Evolutionary conservation across 2,888 invertebrate genomes (phyloP), one percentile per base, ranked within the genome.

Genomic region (Caradrina kadenii): DNA sequence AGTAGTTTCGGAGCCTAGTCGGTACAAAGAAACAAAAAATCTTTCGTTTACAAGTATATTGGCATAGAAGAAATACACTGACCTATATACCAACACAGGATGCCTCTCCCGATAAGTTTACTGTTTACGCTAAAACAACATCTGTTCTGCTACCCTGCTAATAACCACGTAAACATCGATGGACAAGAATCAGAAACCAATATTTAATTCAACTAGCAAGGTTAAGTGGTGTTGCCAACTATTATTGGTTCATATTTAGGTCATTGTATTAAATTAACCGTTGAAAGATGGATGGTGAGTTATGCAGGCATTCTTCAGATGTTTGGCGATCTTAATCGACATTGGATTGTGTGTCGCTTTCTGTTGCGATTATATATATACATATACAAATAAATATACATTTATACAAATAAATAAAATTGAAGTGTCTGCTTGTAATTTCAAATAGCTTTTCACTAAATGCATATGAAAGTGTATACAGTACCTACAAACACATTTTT

Each of bases 121-220:
- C 73, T 45, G 49, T 74, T 74, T 75, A 74, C 73, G 26, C 2
- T 22, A 22, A 10, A 22, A 0, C 19, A 7, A 4, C 75, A 63
- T 69, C 59, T 59, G 76, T 13, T 69, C 53, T 59, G 76, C 17
- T 75, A 11, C 42, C 17, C 39, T 21, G 42, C 22, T 0, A 13
- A 19, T 58, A 42, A 22, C 17, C n/a, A 50, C 50, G 15, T 31
- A 59, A 48, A 60, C 60, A 76, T 69, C 31, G 74, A 74, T 15
- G 19, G 74, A 76, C 63, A 60, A 60, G 19, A 55, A 74, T 76
- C 74, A 74, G 74, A 76, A 60, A 60, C 55, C 11, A 61, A 61
- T 52, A 52, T 39, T 21, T 22, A 17, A 45, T 50, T 59, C 19
- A 55, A n/a, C 42, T 52, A 22, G 39, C 71, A 72, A 71, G 72